Percentiles rank a stretch among this genome's conserved stretches.
Conservation (phyloP, 2,888 invertebrate genomes). For the Ariolimax columbianus region DNA sequence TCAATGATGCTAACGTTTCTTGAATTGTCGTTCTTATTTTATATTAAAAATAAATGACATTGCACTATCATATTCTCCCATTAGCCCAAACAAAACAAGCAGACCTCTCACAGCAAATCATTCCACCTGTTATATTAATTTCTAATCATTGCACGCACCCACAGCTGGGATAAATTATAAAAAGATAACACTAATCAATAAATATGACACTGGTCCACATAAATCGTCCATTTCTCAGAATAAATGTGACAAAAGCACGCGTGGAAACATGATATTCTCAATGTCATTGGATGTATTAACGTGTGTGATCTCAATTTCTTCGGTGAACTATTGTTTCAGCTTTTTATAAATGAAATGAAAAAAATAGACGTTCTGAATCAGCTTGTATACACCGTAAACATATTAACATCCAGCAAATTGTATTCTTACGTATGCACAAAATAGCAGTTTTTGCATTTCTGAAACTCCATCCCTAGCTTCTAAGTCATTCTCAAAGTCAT, state of each 20-base stretch:
- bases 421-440: too few relatives aligned
- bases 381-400: too few relatives aligned
- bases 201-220: not conserved
- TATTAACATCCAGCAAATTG: too few relatives aligned
- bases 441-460: too few relatives aligned
- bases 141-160: not conserved
- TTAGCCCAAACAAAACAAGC: not conserved
- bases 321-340: not conserved
- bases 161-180: not conserved
- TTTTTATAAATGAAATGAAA: too few relatives aligned
- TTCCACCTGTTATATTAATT: not conserved
- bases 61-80: not conserved
- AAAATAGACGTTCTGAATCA: too few relatives aligned
- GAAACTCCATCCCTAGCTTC: too few relatives aligned
- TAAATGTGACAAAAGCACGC: constrained; percentile 1
- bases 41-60: too few relatives aligned
- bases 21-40: too few relatives aligned
- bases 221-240: not conserved
- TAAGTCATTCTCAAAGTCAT: too few relatives aligned
- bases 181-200: not conserved
- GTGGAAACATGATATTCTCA: not conserved
- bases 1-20: too few relatives aligned
- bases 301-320: not conserved
- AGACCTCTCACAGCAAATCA: not conserved
- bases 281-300: not conserved